Base-by-base conservation (phyloP, 2,113 vertebrate genomes). In the Zosterops hypoxanthus region DNA sequence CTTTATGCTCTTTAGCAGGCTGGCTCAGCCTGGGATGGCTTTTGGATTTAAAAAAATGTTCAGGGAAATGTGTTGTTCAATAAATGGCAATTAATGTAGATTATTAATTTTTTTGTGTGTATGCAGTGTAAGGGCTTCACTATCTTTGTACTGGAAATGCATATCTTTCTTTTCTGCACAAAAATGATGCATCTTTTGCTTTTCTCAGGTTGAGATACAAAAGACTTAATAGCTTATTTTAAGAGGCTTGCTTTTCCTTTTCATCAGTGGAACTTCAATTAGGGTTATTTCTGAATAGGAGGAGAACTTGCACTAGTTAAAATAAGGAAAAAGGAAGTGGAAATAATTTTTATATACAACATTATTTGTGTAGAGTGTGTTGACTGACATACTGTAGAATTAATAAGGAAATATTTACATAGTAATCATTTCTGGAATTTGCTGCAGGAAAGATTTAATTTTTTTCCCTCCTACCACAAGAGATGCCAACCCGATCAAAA, bases 201-300 rank as follows among this genome's bases (percentile, higher is more conserved):
- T 55, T 80, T 96, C 82, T 88, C 55, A 83, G 65, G 61, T 86
- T 88, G 89, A 86, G 85, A 73, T 79, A 89, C 36, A 86, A 83
- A 86, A 96, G 86, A 44, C 49, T 84, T 83, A 91, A 88, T 88
- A 86, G 83, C 52, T 95, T 20, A n/a, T 23, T 94, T 95, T 92
- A 86, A 90, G 82, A 76, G 42, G 12, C 42, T 86, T 92, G 59
- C 59, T 83, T 88, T 90, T 93, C 31, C 68, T 92, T 93, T 94
- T 94, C 52, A 86, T 86, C 47, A 71, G 88, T 86, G 69, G 52
- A 70, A 70, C 49, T 91, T 94, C 80, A 86, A 72, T 86, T 92
- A 87, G 86, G n/a, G 81, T 88, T 94, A 65, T 91, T 96, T 94
- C 70, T 84, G 89, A 87, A 76, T 53, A 42, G 56, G 63, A 85